These are phyloP conservation scores for Trisateles emortualis DNA, from an alignment of 2,888 invertebrate species.

Conservation along the genomic window DNA sequence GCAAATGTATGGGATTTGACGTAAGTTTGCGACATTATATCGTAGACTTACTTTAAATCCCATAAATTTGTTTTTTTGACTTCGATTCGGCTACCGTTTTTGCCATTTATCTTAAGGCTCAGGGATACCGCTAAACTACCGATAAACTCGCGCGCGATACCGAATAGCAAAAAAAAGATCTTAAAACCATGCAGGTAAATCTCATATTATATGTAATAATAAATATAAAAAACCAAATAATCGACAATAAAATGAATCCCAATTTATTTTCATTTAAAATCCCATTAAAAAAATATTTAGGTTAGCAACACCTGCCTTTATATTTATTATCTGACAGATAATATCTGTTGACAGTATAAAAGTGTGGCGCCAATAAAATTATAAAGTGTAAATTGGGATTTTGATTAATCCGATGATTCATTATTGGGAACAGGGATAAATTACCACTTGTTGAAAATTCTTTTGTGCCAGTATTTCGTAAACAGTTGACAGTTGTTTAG, in stretches of 20 bases:
- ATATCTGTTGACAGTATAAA: conserved; percentile 3
- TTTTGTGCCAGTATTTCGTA: not conserved
- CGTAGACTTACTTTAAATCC: no score
- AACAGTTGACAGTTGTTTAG: not conserved
- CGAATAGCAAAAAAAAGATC: not conserved
- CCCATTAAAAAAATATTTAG: not conserved
- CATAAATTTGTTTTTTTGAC: no score
- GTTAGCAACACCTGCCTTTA: conserved; percentile 2
- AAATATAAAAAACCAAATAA: not conserved
- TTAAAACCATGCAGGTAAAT: not conserved
- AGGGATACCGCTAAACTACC: no score
- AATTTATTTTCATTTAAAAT: not conserved
- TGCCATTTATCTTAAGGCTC: no score
- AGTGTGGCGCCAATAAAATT: not conserved
- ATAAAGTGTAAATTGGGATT: not conserved
- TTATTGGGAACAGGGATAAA: not conserved
- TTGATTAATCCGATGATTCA: not conserved
- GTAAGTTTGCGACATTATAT: no score
- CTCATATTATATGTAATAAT: not conserved
- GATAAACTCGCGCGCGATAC: no score
- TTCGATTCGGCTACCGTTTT: no score
- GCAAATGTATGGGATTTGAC: no score
- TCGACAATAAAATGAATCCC: not conserved
- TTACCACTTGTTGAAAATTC: conserved; percentile 1
- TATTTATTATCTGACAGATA: conserved; percentile 6